Conservation (phyloP, 2,888 invertebrate species). For the Hesperia comma region DNA sequence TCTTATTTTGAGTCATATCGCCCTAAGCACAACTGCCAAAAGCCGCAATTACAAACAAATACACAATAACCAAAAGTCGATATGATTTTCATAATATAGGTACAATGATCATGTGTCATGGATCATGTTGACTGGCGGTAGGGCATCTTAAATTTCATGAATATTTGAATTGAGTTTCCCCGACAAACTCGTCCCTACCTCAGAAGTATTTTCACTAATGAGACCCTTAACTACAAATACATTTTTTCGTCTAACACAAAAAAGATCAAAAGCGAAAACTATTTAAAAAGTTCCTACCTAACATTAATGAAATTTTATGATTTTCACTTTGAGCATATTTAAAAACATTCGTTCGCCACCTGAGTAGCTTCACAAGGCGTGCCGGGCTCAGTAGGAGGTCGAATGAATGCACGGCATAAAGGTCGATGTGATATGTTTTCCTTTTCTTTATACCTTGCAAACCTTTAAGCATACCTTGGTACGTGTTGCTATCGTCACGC, state of each 20-base stretch:
- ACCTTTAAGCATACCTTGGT: conserved; percentile 59
- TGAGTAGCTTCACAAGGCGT: conserved; percentile 68
- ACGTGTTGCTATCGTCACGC: conserved; percentile 52
- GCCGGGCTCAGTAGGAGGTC: conserved; percentile 63
- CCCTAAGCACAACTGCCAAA: too few relatives aligned
- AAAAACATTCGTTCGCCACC: conserved; percentile 67
- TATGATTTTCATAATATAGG: too few relatives aligned
- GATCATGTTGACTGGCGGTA: too few relatives aligned
- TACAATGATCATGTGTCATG: too few relatives aligned
- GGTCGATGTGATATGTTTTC: conserved; percentile 66
- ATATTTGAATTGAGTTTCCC: too few relatives aligned
- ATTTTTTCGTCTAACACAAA: not conserved
- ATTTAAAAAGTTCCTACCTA: conserved; percentile 17
- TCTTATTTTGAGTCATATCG: too few relatives aligned
- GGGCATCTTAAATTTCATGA: too few relatives aligned
- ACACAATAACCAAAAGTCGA: too few relatives aligned
- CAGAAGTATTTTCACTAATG: not conserved
- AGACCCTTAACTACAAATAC: not conserved
- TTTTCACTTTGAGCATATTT: conserved; percentile 48
- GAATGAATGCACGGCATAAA: conserved; percentile 70
- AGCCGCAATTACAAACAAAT: too few relatives aligned
- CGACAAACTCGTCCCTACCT: too few relatives aligned
- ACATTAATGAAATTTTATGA: conserved; percentile 30
- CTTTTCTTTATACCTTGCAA: conserved; percentile 74
- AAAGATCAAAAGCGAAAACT: conserved; percentile 16